A percentile compares a stretch with the other conserved stretches of the same genome.
These are phyloP conservation scores for Cyprinodon brontotheroides DNA, from an alignment of 2,113 vertebrate genomes.

Conservation along the genomic window DNA sequence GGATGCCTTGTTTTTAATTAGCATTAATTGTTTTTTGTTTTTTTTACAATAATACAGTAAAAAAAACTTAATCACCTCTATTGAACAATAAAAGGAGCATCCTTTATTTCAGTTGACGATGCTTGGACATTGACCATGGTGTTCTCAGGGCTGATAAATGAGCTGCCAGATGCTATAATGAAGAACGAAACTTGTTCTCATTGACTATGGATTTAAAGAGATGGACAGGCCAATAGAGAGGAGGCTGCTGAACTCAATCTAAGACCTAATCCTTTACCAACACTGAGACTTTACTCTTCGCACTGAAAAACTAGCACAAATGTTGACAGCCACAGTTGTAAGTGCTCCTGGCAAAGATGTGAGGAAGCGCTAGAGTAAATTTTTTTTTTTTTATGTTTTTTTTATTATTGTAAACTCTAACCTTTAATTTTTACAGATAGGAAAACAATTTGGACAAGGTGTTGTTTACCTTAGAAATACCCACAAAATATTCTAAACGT, in stretches of 20 bases:
- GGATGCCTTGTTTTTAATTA: too few relatives aligned
- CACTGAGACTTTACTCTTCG: background rate
- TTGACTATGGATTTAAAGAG: slow-evolving; percentile 37
- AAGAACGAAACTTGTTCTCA: slow-evolving; percentile 45
- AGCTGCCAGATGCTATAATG: slow-evolving; percentile 58
- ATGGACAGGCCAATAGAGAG: slow-evolving; percentile 20
- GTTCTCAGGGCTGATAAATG: slow-evolving; percentile 62
- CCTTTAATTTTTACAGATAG: background rate
- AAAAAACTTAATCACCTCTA: too few relatives aligned
- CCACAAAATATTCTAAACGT: too few relatives aligned
- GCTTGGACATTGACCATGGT: slow-evolving; percentile 51
- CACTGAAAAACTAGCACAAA: slow-evolving; percentile 28
- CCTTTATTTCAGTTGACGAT: slow-evolving; percentile 37
- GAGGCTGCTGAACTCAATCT: slow-evolving; percentile 17
- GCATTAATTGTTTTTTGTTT: too few relatives aligned
- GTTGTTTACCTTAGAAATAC: too few relatives aligned
- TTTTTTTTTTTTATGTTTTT: background rate
- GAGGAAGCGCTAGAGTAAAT: background rate
- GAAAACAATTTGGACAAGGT: too few relatives aligned
- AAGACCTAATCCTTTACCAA: slow-evolving; percentile 28
- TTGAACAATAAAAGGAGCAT: slow-evolving; percentile 21
- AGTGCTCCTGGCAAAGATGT: too few relatives aligned
- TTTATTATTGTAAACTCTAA: background rate
- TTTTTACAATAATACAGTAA: too few relatives aligned
- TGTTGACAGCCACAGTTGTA: background rate